A percentile compares a stretch with the other conserved stretches of the same genome.
Conservation (phyloP, 2,888 invertebrate species). For the Tuberolachnus salignus region DNA sequence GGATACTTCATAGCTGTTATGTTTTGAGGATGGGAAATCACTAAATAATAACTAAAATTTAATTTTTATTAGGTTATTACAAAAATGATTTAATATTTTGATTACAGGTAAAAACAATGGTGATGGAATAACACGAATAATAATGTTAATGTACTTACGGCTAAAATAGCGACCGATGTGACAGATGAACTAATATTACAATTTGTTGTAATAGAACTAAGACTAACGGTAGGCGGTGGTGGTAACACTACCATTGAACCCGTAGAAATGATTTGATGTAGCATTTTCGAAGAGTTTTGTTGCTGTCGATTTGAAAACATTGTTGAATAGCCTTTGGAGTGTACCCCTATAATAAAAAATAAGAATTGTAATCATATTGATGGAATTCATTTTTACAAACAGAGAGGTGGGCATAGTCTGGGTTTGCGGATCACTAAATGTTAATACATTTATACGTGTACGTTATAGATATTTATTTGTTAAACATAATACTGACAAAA, state of each 20-base stretch:
- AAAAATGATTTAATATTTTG: too few relatives aligned
- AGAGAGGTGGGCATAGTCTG: too few relatives aligned
- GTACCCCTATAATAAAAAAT: background rate
- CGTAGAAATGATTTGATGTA: conserved; percentile 14
- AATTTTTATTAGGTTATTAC: too few relatives aligned
- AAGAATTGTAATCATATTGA: too few relatives aligned
- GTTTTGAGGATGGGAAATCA: too few relatives aligned
- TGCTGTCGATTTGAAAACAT: conserved; percentile 48
- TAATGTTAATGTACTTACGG: conserved; percentile 20
- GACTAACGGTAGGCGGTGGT: background rate
- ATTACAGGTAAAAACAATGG: too few relatives aligned
- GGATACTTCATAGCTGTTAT: too few relatives aligned
- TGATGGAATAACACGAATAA: too few relatives aligned
- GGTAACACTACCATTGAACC: background rate
- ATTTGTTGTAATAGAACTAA: background rate
- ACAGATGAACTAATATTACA: background rate
- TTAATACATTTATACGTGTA: too few relatives aligned
- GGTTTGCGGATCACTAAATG: background rate
- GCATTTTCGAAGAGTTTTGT: conserved; percentile 34
- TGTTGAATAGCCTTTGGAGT: background rate
- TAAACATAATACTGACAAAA: too few relatives aligned
- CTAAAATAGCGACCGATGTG: conserved; percentile 5
- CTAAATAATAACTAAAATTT: too few relatives aligned
- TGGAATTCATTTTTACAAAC: background rate
- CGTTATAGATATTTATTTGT: too few relatives aligned